These are phyloP conservation scores for Aptenodytes patagonicus DNA, from an alignment of 2,113 vertebrate species.

Conservation along the genomic window DNA sequence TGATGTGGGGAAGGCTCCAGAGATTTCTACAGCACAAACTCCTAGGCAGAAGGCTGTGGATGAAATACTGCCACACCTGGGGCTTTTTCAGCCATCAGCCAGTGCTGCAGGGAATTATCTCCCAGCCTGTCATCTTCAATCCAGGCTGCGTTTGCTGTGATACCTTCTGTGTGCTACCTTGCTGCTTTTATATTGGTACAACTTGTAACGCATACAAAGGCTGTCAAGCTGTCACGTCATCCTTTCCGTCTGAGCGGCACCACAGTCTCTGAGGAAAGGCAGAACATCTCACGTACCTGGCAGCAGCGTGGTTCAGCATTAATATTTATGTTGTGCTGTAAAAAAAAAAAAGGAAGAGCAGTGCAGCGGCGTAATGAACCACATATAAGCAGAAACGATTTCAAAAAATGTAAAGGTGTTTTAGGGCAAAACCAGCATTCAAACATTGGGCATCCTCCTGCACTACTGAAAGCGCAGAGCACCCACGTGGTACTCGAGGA, in stretches of 20 bases:
- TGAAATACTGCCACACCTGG: neutral
- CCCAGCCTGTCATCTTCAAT: neutral
- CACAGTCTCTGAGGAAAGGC: neutral
- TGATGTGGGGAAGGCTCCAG: neutral
- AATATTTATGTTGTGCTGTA: neutral
- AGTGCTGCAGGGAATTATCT: neutral
- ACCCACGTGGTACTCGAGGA: neutral
- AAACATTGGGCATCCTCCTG: neutral
- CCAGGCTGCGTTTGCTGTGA: neutral
- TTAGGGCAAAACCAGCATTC: neutral
- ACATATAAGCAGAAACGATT: fast-evolving
- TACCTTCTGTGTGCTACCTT: neutral
- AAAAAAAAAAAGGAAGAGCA: neutral
- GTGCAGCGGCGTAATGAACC: fast-evolving
- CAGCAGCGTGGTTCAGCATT: neutral
- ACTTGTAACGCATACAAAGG: neutral
- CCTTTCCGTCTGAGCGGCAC: neutral
- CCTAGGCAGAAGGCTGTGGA: neutral
- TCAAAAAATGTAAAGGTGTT: neutral
- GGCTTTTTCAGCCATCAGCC: neutral
- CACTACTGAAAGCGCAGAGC: neutral
- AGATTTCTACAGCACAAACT: neutral
- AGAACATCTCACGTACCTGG: neutral
- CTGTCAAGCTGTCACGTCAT: neutral
- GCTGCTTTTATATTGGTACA: neutral